These are phyloP conservation scores for Syritta pipiens DNA, from an alignment of 2,888 invertebrate species.

Conservation along the genomic window DNA sequence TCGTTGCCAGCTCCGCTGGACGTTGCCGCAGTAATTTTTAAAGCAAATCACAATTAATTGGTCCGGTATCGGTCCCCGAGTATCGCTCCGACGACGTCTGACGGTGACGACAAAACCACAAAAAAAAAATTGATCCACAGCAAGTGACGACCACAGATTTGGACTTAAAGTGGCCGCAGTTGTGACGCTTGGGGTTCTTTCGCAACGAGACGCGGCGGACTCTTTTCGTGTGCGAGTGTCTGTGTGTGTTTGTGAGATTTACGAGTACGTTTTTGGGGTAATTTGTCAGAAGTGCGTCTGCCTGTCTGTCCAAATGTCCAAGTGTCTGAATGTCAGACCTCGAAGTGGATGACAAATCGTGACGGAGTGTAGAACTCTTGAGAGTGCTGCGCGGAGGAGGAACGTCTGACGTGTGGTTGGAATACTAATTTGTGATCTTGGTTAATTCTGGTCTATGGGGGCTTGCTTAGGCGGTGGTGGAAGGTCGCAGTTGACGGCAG, in stretches of 20 bases:
- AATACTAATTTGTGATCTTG: conserved; percentile 5
- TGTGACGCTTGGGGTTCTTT: conserved; percentile 29
- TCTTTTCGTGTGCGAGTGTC: neutral
- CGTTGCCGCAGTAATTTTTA: conserved; percentile 10
- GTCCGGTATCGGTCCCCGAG: conserved; percentile 4
- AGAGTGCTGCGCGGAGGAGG: neutral
- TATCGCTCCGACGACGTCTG: neutral
- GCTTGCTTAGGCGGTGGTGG: neutral
- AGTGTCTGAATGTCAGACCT: too few relatives aligned
- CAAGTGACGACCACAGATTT: conserved; percentile 21
- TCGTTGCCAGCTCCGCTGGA: conserved; percentile 21
- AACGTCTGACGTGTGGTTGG: neutral
- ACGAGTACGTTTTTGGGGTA: conserved; percentile 42
- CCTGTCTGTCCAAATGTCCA: conserved; percentile 24
- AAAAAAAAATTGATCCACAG: conserved; percentile 3
- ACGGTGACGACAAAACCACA: neutral
- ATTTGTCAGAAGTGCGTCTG: conserved; percentile 59
- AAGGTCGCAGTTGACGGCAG: neutral
- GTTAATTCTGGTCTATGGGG: neutral
- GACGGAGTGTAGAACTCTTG: neutral
- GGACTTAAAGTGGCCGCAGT: conserved; percentile 1
- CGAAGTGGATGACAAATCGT: conserved; percentile 27
- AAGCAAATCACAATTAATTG: conserved; percentile 47
- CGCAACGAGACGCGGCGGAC: neutral
- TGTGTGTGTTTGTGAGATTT: conserved; percentile 14